A percentile compares a stretch with the other conserved stretches of the same genome.
phyloP scores from a whole-genome alignment of 2,113 vertebrate species.

The Callipepla squamata region DNA sequence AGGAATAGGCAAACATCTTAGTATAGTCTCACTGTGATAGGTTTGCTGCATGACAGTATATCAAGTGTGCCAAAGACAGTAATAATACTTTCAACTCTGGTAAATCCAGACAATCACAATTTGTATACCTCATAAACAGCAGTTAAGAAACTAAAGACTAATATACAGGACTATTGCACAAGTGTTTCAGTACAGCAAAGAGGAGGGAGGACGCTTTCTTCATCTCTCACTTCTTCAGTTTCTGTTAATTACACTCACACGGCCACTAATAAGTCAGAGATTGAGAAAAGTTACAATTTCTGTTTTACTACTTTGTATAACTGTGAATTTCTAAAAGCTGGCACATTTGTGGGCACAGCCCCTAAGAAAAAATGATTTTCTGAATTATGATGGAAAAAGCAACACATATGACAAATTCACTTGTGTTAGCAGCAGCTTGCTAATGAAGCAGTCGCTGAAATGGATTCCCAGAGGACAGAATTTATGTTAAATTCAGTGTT shows the following conservation, averaged over 20 bases:
- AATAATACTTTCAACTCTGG: not conserved
- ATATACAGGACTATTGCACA: too few species aligned
- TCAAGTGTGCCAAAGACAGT: not conserved
- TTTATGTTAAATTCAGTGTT: not conserved
- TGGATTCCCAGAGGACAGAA: not conserved
- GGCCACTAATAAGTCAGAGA: not conserved
- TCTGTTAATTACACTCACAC: not conserved
- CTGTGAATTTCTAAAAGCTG: not conserved
- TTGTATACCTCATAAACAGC: not conserved
- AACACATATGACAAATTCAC: not conserved
- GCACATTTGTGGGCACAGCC: not conserved
- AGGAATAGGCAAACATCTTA: not conserved
- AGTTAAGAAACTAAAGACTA: not conserved
- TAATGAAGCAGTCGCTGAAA: not conserved
- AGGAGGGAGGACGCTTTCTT: not conserved
- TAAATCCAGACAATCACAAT: not conserved
- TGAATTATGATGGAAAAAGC: not conserved
- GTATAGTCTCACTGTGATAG: not conserved
- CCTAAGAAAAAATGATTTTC: not conserved
- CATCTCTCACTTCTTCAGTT: not conserved
- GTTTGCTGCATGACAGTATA: not conserved
- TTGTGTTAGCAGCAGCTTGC: not conserved
- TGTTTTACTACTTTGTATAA: too few species aligned
- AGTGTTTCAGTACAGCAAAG: not conserved
- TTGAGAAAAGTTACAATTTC: not conserved